A percentile compares a stretch with the other conserved stretches of the same genome.
Conservation (phyloP, 2,888 invertebrate species). For the Rhopalosiphum nymphaeae region DNA sequence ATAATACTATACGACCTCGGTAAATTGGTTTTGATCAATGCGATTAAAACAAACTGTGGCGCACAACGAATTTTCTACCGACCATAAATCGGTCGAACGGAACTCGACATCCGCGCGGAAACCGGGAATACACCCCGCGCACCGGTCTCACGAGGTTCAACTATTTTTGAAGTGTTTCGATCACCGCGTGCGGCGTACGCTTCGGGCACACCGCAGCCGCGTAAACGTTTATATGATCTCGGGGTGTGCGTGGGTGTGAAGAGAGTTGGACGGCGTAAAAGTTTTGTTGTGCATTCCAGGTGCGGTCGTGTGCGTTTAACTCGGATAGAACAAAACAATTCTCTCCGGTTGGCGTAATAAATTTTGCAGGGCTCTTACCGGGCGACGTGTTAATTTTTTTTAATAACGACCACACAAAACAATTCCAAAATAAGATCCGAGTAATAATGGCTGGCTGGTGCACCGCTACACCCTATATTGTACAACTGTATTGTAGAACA, state of each 20-base stretch:
- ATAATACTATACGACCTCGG: background rate
- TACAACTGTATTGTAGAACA: background rate
- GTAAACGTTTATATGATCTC: background rate
- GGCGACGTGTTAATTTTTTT: conserved; percentile 21
- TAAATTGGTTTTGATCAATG: conserved; percentile 4
- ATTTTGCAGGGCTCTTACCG: background rate
- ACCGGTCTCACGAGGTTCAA: background rate
- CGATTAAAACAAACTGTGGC: conserved; percentile 11
- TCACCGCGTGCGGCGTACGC: background rate
- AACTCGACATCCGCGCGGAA: background rate
- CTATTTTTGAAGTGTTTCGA: conserved; percentile 9
- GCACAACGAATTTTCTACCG: background rate
- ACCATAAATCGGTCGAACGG: conserved; percentile 1
- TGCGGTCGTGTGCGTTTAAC: background rate
- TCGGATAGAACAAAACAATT: background rate
- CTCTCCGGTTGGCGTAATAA: background rate
- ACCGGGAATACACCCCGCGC: background rate
- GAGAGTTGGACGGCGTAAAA: background rate
- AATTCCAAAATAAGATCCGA: background rate
- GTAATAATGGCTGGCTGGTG: background rate
- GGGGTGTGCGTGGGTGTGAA: background rate
- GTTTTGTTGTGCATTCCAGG: background rate
- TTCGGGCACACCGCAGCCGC: background rate
- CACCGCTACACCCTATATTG: background rate
- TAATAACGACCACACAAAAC: conserved; percentile 5